A percentile compares a stretch with the other conserved stretches of the same genome.
phyloP scores from a whole-genome alignment of 2,113 vertebrate species.

The chimpanzee (Pan troglodytes) region DNA sequence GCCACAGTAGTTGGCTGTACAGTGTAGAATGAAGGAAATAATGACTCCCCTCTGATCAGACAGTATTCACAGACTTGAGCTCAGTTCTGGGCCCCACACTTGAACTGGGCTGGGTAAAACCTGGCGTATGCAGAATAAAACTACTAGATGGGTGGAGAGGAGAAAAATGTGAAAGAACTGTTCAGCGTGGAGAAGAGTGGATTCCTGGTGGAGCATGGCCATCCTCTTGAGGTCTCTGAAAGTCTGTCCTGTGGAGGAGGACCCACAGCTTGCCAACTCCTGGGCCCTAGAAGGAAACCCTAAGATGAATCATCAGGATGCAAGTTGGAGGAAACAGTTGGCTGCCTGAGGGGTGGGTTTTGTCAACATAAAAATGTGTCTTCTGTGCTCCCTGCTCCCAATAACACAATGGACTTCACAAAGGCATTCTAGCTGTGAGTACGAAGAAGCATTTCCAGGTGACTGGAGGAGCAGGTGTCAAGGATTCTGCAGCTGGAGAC shows the following conservation, averaged over 20 bases:
- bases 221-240: not conserved
- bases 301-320: not conserved
- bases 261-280: not conserved
- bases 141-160: not conserved
- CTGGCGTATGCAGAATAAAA: not conserved
- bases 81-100: not conserved
- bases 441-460: not conserved
- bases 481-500: not conserved
- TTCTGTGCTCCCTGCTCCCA: not conserved
- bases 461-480: not conserved
- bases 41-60: not conserved
- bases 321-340: not conserved
- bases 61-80: not conserved
- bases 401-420: not conserved
- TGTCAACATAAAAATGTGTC: not conserved
- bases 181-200: not conserved
- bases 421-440: not conserved
- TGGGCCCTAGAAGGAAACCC: not conserved
- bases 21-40: not conserved
- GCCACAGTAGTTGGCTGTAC: not conserved
- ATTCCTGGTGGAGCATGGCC: not conserved
- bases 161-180: not conserved
- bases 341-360: not conserved
- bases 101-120: not conserved
- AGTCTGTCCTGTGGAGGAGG: not conserved